Base-by-base conservation (phyloP, 2,113 vertebrate genomes). In the Solea solea region DNA sequence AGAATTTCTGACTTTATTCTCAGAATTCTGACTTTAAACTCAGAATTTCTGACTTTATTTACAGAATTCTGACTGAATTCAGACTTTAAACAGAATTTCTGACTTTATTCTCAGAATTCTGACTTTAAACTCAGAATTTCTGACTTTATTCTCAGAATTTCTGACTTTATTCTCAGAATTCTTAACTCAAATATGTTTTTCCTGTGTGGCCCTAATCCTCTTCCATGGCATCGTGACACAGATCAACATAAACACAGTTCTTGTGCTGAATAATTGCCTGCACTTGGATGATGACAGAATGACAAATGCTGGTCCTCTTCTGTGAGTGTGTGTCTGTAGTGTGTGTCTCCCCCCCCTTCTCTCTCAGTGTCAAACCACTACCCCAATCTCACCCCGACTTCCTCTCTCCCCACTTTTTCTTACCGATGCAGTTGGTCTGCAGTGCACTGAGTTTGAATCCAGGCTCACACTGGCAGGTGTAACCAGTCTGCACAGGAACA, bases 391-490 rank as follows among this genome's bases (percentile, higher is more conserved):
- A 54, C 42, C 55, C 64, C 46, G 27, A 28, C 42, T 69, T 16
- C 6, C 51, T 57, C 64, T 64, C 10, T 15, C 61, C 15, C 50
- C 9, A 9, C 57, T 8, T 8, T 52, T 66, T 49, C 91, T 91
- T 82, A 95, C 94, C 93, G 11, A 94, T 92, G 76, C 94, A 95
- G 78, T 86, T 93, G 77, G 91, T 94, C 88, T 93, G 93, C 48
- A 93, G 86, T 2, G 88, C 81, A 21, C 87, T 93, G 77, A 93
- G 91, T 67, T 92, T 89, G 81, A 93, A 95, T 41, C 94, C 94
- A 4, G 81, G 74, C 48, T 93, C 85, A 25, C 94, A 95, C 42
- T 81, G 76, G 68, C 94, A 95, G 59, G 90, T 93, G 82, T 94
- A 94, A 21, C 93, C 92, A 0, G 85, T 92, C 72, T 94, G 93